Evolutionary conservation across 1,140 invertebrate species (phyloP).

Genomic region (Meloidogyne hapla): DNA sequence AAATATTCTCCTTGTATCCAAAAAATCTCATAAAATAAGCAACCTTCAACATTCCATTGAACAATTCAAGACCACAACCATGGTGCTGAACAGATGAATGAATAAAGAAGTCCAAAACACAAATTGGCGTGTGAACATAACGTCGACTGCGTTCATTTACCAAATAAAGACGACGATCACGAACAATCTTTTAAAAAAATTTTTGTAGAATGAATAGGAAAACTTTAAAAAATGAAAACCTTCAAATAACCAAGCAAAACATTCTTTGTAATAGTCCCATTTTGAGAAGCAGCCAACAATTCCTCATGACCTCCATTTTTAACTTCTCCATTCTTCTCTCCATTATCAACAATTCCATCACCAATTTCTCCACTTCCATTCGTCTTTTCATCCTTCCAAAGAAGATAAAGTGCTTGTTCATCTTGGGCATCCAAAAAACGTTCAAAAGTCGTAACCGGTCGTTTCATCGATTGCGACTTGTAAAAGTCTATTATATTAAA

Average conservation of each 20-base stretch:
- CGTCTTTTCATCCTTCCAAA: constrained; percentile 27
- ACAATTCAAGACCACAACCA: constrained; percentile 75
- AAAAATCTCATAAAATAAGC: no score
- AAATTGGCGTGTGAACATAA: constrained; percentile 75
- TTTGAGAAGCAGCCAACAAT: background rate
- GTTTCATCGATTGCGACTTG: constrained; percentile 34
- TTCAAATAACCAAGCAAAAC: background rate
- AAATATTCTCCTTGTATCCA: no score
- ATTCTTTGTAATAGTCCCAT: background rate
- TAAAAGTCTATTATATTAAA: constrained; percentile 12
- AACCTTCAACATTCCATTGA: constrained; percentile 75
- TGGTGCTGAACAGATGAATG: constrained; percentile 76
- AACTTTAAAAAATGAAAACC: background rate
- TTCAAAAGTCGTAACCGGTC: constrained; percentile 37
- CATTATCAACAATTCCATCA: background rate
- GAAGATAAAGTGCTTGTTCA: constrained; percentile 40
- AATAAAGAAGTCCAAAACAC: constrained; percentile 82
- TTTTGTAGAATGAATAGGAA: background rate
- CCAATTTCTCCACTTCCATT: background rate
- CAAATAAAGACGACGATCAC: constrained; percentile 35
- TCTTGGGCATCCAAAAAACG: constrained; percentile 34
- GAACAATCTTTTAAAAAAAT: constrained; percentile 10
- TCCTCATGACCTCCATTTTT: background rate
- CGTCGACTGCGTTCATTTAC: constrained; percentile 68
- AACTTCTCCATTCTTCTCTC: background rate